Base-by-base conservation (phyloP, 2,113 vertebrate species). In the Chamaetylas fuelleborni region DNA sequence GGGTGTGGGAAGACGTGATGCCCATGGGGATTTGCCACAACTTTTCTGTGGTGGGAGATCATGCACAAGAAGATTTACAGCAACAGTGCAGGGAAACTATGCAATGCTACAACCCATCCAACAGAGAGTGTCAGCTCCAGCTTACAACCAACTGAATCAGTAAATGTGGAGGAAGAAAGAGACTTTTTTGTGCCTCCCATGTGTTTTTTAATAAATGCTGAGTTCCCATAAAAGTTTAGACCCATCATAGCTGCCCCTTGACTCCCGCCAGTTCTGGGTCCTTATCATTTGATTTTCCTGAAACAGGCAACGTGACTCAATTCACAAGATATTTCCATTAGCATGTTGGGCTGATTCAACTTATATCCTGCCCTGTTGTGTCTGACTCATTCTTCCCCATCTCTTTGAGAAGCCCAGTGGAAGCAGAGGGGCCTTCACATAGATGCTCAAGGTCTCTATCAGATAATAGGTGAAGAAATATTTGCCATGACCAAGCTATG, bases 401-500 rank as follows among this genome's bases (percentile, higher is more conserved):
- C 40, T 20, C 76, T 76, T 62, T 22, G 42, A 73, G 71, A 85
- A 88, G 78, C 76, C 40, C 0, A 60, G 70, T 84, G 62, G 67
- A 86, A 43, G 96, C 96, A 97, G 91, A 97, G 77, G 73, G 86
- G 90, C 36, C 67, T 95, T 91, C 83, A 29, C 69, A 88, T 28
- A 92, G 95, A 96, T 85, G 93, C 77, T 57, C 24, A 73, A 93
- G 87, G 91, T 92, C 65, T 88, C 73, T 81, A 80, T 91, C 90
- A 70, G 60, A 92, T 93, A 92, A 92, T 96, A 83, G n/a, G 38
- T 86, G 93, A 81, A 97, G 96, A 95, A 92, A 96, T 95, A 97
- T 95, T 97, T 96, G 65, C 97, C 91, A 86, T 88, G 95, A 97
- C 96, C 80, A 54, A 31, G 81, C 90, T 96, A 85, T 87, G 97